These are phyloP conservation scores for Nothobranchius kuhntae DNA, from an alignment of 2,113 vertebrate genomes.

Conservation along the genomic window DNA sequence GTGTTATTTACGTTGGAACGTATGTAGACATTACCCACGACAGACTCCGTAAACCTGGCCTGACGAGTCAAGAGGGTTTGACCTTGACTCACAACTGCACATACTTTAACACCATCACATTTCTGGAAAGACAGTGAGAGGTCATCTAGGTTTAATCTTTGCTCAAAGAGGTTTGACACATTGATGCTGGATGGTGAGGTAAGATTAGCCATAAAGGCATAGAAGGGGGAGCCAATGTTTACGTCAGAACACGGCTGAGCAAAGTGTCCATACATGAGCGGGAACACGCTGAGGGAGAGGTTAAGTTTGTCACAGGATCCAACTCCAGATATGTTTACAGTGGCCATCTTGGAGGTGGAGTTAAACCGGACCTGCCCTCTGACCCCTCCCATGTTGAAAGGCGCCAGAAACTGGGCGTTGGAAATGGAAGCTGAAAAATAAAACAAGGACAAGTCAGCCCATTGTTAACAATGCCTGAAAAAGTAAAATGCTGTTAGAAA, in stretches of 20 bases:
- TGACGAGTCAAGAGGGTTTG: conserved; percentile 55
- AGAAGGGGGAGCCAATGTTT: conserved; percentile 68
- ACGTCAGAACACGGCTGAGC: conserved; percentile 69
- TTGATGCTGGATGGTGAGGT: conserved; percentile 9
- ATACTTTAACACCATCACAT: conserved; percentile 66
- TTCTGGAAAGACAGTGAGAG: conserved; percentile 72
- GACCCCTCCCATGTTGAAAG: conserved; percentile 80
- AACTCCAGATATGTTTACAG: conserved; percentile 61
- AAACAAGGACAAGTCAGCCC: background rate
- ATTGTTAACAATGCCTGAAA: too few species aligned
- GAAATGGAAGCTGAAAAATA: conserved; percentile 62
- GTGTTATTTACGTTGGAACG: conserved; percentile 45
- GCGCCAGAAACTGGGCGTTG: conserved; percentile 62
- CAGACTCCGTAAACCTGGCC: conserved; percentile 69
- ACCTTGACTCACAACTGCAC: conserved; percentile 62
- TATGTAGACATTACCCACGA: conserved; percentile 78
- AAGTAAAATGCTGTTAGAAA: too few species aligned
- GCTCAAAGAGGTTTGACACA: conserved; percentile 49
- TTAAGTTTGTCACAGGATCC: conserved; percentile 58
- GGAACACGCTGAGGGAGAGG: conserved; percentile 74
- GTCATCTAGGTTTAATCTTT: conserved; percentile 66
- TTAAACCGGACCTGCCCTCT: conserved; percentile 72
- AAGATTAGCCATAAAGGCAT: conserved; percentile 44
- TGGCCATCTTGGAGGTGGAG: conserved; percentile 46
- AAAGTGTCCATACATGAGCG: conserved; percentile 78